These are phyloP conservation scores for Avahi laniger DNA, from an alignment of 2,797 vertebrate species.

Conservation along the genomic window DNA sequence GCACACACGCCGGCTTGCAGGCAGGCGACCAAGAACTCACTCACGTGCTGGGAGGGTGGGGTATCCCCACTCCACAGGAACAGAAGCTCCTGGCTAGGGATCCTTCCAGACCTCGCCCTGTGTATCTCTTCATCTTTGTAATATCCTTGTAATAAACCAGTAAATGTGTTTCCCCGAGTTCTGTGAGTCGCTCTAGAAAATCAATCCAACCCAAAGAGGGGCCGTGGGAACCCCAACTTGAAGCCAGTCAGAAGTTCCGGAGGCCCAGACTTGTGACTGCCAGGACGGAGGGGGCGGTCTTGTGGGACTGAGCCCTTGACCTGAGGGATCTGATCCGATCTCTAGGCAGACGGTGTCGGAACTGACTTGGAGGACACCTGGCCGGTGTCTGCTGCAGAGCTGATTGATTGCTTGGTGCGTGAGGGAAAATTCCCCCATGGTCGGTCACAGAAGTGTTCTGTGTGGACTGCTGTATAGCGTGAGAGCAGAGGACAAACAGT, in stretches of 20 bases:
- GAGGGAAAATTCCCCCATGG: too few species aligned
- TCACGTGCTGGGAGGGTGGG: too few species aligned
- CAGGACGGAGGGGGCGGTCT: too few species aligned
- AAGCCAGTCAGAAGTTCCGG: background rate
- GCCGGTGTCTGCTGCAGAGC: background rate
- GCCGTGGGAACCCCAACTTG: background rate
- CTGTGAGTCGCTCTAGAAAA: background rate
- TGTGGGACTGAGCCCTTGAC: background rate
- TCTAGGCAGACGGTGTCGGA: background rate
- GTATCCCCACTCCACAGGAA: background rate
- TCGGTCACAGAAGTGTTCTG: background rate
- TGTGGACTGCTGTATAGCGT: accelerated
- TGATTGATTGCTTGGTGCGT: background rate
- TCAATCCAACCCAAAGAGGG: too few species aligned
- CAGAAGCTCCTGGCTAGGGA: background rate
- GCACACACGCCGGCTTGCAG: background rate
- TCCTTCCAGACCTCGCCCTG: background rate
- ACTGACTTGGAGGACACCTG: background rate
- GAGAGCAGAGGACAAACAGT: too few species aligned
- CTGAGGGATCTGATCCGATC: background rate
- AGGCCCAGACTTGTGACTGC: background rate
- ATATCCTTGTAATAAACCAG: background rate
- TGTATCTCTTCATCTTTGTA: background rate
- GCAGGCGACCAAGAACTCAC: background rate
- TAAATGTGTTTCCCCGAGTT: background rate